Evolutionary conservation across 2,113 vertebrate genomes (phyloP).

Genomic region (Melanotaenia duboulayi): DNA sequence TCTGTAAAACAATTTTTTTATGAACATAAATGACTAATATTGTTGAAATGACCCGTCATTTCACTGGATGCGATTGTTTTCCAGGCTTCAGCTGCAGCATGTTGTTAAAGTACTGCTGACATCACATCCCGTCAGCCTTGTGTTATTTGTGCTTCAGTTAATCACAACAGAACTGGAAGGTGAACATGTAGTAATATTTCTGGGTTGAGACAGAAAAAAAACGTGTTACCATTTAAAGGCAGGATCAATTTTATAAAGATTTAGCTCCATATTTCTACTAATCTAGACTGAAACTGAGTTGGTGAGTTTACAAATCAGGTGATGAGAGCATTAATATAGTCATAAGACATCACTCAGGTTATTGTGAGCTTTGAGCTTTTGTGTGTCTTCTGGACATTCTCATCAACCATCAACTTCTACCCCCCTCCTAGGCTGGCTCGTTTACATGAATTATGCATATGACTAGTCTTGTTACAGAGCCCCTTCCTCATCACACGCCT

Average conservation of each 20-base stretch:
- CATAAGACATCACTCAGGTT: conserved; percentile 9
- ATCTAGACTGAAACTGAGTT: neutral
- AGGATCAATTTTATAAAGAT: neutral
- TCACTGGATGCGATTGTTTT: conserved; percentile 45
- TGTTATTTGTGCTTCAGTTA: conserved; percentile 40
- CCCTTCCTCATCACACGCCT: conserved; percentile 68
- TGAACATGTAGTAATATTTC: neutral
- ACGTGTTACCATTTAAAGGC: neutral
- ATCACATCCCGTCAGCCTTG: conserved; percentile 39
- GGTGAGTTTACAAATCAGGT: conserved; percentile 2
- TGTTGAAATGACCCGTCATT: conserved; percentile 60
- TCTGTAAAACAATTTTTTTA: conserved; percentile 62
- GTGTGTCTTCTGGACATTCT: conserved; percentile 38
- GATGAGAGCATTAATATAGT: conserved; percentile 5
- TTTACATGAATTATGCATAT: conserved; percentile 82
- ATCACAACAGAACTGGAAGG: conserved; percentile 25
- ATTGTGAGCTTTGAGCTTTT: conserved; percentile 16
- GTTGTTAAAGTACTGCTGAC: conserved; percentile 42
- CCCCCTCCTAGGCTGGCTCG: conserved; percentile 42
- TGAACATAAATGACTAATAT: conserved; percentile 62
- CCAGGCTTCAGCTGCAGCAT: conserved; percentile 30
- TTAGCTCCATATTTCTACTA: conserved; percentile 1
- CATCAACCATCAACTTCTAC: conserved; percentile 59
- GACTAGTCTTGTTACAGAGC: conserved; percentile 74
- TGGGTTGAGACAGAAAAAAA: neutral